These are phyloP conservation scores for Oreohelix idahoensis DNA, from an alignment of 1,140 invertebrate species.

Conservation along the genomic window DNA sequence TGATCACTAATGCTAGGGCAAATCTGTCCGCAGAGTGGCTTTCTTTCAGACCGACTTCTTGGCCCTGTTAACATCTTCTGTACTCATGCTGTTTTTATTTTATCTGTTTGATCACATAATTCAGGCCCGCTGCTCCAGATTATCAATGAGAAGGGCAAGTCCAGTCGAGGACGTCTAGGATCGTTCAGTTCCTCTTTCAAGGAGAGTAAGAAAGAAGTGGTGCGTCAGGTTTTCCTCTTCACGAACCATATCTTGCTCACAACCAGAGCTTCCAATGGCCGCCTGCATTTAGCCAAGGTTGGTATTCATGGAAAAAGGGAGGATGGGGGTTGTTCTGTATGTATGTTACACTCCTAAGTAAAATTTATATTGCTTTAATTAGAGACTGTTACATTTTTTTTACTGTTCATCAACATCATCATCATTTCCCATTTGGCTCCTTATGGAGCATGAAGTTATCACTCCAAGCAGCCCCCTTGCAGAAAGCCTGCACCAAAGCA, in stretches of 20 bases:
- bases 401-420: too few relatives aligned
- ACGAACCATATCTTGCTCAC: constrained; percentile 90
- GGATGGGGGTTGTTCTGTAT: too few relatives aligned
- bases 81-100: not conserved
- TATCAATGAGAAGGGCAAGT: constrained; percentile 78
- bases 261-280: constrained; percentile 85
- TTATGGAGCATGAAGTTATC: too few relatives aligned
- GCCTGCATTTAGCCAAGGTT: constrained; percentile 86
- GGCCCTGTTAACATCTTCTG: not conserved
- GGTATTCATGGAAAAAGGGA: not conserved
- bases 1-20: not conserved
- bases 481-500: too few relatives aligned
- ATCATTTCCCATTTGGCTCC: too few relatives aligned
- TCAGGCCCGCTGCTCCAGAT: constrained; percentile 78
- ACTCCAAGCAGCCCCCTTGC: too few relatives aligned
- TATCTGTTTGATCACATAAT: not conserved
- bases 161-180: constrained; percentile 76
- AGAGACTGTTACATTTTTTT: too few relatives aligned
- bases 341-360: too few relatives aligned
- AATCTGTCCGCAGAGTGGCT: not conserved
- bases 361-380: too few relatives aligned
- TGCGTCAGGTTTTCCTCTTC: constrained; percentile 89
- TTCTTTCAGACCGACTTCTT: not conserved
- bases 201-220: constrained; percentile 80
- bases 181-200: constrained; percentile 75